Evolutionary conservation across 2,113 vertebrate genomes (phyloP).

Genomic region (Aegypius monachus): DNA sequence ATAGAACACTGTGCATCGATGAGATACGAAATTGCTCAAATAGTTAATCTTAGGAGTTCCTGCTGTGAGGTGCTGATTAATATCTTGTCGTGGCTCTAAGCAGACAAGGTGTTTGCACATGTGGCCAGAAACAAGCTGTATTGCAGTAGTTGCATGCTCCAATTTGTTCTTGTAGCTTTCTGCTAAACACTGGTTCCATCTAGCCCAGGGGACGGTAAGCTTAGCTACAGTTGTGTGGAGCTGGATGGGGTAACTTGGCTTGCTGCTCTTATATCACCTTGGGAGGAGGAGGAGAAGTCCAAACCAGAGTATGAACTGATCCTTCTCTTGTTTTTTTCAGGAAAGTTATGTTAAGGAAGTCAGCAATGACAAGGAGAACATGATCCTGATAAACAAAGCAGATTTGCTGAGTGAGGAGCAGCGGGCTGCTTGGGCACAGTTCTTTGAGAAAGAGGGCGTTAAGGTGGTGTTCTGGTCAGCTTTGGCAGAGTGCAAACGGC

Average conservation of each 20-base stretch:
- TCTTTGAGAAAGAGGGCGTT: constrained; percentile 85
- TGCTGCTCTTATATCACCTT: not conserved
- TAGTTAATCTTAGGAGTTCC: not conserved
- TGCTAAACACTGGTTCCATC: not conserved
- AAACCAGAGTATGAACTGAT: not conserved
- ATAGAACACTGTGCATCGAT: not conserved
- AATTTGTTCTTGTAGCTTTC: not conserved
- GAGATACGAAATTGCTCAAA: not conserved
- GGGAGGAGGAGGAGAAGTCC: not conserved
- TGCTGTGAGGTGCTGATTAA: not conserved
- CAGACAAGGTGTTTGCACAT: not conserved
- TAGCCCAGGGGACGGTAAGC: not conserved
- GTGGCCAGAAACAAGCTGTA: not conserved
- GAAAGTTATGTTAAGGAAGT: constrained; percentile 89
- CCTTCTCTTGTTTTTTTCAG: constrained; percentile 65
- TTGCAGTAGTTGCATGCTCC: not conserved
- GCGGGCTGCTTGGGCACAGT: constrained; percentile 82
- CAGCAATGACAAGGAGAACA: constrained; percentile 84
- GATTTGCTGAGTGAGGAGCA: constrained; percentile 89
- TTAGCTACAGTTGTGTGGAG: rapidly evolving
- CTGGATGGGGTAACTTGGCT: not conserved
- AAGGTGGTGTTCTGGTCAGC: constrained; percentile 97
- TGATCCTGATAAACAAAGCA: constrained; percentile 93
- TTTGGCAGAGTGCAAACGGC: constrained; percentile 78
- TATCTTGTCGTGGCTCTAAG: not conserved